A percentile compares a stretch with the other conserved stretches of the same genome.
phyloP scores from a whole-genome alignment of 1,140 invertebrate genomes.

The Spodoptera litura region DNA sequence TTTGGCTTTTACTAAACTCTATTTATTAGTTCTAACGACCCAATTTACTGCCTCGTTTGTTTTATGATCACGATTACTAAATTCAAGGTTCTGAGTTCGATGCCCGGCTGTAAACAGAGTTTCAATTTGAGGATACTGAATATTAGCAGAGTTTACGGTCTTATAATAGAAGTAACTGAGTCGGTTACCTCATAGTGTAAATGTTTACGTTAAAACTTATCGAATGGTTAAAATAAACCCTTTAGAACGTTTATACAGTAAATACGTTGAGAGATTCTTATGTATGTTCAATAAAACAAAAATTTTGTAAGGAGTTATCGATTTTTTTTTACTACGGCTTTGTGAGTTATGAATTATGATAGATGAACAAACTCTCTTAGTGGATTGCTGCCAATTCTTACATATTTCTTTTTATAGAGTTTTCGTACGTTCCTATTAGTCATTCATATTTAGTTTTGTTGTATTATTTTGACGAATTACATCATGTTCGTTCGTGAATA shows the following conservation, averaged over 20 bases:
- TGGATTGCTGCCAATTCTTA: conserved; percentile 6
- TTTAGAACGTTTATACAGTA: conserved; percentile 1
- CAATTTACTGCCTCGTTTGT: background rate
- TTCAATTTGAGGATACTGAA: too few relatives aligned
- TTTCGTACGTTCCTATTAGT: background rate
- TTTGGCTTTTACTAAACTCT: too few relatives aligned
- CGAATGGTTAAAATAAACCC: background rate
- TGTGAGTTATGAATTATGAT: conserved; percentile 18
- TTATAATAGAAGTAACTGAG: conserved; percentile 4
- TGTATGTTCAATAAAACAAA: background rate
- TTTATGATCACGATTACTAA: too few relatives aligned
- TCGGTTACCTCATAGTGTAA: background rate
- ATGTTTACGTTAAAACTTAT: conserved; percentile 24
- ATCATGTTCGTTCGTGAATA: background rate
- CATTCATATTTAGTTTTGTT: conserved; percentile 6
- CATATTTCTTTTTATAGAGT: background rate
- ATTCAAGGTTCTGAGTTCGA: too few relatives aligned
- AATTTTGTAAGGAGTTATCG: background rate
- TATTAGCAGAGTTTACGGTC: too few relatives aligned
- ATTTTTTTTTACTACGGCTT: conserved; percentile 5
- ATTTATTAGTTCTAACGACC: too few relatives aligned
- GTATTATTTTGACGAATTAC: background rate
- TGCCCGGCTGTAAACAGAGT: too few relatives aligned
- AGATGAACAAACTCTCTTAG: background rate
- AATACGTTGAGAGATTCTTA: conserved; percentile 9